These are phyloP conservation scores for Misgurnus mizolepis DNA, from an alignment of 2,113 vertebrate species.

Conservation along the genomic window DNA sequence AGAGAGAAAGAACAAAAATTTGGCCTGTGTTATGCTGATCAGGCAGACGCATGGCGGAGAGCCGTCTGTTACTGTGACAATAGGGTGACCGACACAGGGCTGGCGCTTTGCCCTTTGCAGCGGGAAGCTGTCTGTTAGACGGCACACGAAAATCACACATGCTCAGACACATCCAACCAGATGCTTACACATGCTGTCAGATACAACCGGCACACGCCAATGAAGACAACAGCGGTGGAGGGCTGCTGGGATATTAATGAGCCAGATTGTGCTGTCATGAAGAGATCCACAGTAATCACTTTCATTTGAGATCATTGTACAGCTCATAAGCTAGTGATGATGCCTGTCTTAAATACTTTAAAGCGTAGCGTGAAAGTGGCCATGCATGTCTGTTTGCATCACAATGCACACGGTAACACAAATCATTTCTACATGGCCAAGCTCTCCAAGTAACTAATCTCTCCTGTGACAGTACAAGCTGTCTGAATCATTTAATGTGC, in stretches of 20 bases:
- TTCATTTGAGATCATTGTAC: too few relatives aligned
- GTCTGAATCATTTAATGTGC: background rate
- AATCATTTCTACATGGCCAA: background rate
- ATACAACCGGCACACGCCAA: background rate
- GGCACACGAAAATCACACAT: background rate
- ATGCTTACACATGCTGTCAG: background rate
- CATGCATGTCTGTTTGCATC: background rate
- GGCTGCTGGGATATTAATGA: slow-evolving; percentile 8
- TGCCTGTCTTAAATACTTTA: background rate
- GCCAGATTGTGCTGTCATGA: background rate
- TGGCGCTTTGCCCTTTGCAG: slow-evolving; percentile 47
- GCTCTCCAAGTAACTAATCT: background rate
- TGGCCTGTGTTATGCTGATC: slow-evolving; percentile 52
- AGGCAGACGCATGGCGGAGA: slow-evolving; percentile 46
- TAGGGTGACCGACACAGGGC: slow-evolving; percentile 29
- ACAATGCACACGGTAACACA: background rate
- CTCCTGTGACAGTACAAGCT: background rate
- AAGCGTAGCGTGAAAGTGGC: background rate
- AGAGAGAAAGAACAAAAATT: background rate
- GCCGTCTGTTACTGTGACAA: slow-evolving; percentile 53
- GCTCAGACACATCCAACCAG: slow-evolving; percentile 26
- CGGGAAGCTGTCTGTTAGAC: slow-evolving; percentile 42
- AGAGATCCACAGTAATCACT: background rate
- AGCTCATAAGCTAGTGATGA: background rate
- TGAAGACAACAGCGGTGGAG: background rate